Evolutionary conservation across 2,797 vertebrate genomes (phyloP).

Genomic region (Anabas testudineus): DNA sequence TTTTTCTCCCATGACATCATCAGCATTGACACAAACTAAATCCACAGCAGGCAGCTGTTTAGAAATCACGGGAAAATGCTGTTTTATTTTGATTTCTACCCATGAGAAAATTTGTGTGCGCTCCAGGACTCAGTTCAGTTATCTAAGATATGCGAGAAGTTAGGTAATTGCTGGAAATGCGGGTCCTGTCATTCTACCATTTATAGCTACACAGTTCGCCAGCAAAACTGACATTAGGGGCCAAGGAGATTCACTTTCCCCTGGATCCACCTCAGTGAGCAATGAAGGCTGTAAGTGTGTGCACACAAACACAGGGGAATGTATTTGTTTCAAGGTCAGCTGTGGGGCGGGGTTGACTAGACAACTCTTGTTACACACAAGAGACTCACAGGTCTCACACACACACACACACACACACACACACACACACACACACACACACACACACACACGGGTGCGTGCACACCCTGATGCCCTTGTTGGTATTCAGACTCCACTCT

Average conservation of each 20-base stretch:
- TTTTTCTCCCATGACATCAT: neutral
- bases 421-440: slow-evolving; percentile 16
- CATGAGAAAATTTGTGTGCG: neutral
- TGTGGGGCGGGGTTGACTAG: slow-evolving; percentile 50
- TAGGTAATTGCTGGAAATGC: neutral
- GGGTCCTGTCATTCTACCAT: neutral
- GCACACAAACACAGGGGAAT: slow-evolving; percentile 22
- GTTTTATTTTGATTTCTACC: neutral
- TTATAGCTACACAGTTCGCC: neutral
- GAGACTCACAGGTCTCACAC: slow-evolving; percentile 39
- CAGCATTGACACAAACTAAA: neutral
- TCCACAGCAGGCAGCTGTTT: neutral
- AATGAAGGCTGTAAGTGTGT: slow-evolving; percentile 34
- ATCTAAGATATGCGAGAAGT: neutral
- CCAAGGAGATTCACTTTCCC: slow-evolving; percentile 33
- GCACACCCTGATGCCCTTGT: too few relatives aligned
- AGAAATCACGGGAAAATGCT: neutral
- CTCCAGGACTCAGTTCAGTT: neutral
- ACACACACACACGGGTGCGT: slow-evolving; percentile 21
- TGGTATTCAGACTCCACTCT: slow-evolving; percentile 45
- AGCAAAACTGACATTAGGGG: slow-evolving; percentile 14
- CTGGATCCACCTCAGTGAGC: slow-evolving; percentile 30
- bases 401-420: slow-evolving; percentile 18
- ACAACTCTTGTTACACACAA: slow-evolving; percentile 73
- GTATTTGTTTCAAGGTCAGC: slow-evolving; percentile 78